phyloP scores from a whole-genome alignment of 2,113 vertebrate species.

The Paradisaea rubra region DNA sequence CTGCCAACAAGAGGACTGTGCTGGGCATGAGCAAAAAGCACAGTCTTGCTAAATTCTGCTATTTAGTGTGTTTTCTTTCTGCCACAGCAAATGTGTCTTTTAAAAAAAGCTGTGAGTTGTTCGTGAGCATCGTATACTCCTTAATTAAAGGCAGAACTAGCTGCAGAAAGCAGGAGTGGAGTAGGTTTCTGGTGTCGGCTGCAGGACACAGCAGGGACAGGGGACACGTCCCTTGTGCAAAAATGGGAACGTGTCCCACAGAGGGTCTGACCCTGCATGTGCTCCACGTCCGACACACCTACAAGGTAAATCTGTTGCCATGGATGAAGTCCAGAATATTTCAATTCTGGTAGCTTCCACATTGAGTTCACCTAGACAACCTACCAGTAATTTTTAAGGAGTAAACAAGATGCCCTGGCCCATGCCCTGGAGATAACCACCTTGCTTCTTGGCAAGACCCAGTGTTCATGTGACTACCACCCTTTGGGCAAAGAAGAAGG shows the following conservation, averaged over 20 bases:
- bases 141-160: background rate
- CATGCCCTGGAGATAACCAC: background rate
- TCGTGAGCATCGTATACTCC: background rate
- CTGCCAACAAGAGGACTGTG: background rate
- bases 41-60: background rate
- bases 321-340: background rate
- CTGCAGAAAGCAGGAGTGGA: background rate
- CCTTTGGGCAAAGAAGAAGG: background rate
- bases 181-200: background rate
- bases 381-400: background rate
- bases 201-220: background rate
- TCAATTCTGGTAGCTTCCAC: background rate
- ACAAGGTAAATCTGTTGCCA: fast-evolving
- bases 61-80: background rate
- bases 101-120: background rate
- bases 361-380: background rate
- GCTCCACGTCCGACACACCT: background rate
- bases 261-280: background rate
- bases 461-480: background rate
- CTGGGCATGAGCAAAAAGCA: background rate
- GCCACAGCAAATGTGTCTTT: background rate
- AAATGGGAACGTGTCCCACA: fast-evolving
- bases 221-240: fast-evolving
- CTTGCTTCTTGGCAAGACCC: background rate
- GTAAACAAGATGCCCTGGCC: background rate